Evolutionary conservation across 2,113 vertebrate genomes (phyloP).

Genomic region (Oxygymnocypris stewartii): DNA sequence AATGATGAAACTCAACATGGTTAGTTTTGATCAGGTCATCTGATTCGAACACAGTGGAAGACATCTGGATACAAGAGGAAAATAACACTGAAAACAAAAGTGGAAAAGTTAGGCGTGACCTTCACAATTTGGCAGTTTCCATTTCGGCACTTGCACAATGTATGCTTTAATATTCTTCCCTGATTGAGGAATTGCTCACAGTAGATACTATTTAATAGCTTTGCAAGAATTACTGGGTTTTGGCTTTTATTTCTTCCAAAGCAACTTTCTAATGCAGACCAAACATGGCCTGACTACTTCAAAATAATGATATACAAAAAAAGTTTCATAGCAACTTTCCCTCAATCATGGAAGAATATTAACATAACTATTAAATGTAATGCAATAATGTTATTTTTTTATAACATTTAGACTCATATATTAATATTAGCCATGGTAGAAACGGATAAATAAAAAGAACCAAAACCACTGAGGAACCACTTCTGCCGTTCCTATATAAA

Average conservation of each 20-base stretch:
- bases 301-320: neutral
- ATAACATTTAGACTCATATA: slow-evolving; percentile 18
- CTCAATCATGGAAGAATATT: slow-evolving; percentile 29
- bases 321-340: neutral
- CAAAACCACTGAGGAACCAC: neutral
- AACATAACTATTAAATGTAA: neutral
- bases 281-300: neutral
- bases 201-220: neutral
- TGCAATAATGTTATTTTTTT: neutral
- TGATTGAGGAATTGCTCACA: slow-evolving; percentile 18
- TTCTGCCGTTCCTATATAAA: neutral
- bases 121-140: slow-evolving; percentile 35
- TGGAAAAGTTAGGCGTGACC: slow-evolving; percentile 33
- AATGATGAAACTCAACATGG: slow-evolving; percentile 19
- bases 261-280: neutral
- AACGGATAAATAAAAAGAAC: slow-evolving; percentile 12
- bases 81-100: slow-evolving; percentile 50
- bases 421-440: slow-evolving; percentile 25
- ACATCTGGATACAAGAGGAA: slow-evolving; percentile 8
- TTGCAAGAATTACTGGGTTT: slow-evolving; percentile 1
- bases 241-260: slow-evolving; percentile 16
- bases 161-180: neutral
- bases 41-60: slow-evolving; percentile 29
- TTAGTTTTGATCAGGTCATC: slow-evolving; percentile 17
- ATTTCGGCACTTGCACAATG: slow-evolving; percentile 5